These are phyloP conservation scores for Cheilinus undulatus DNA, from an alignment of 2,113 vertebrate genomes.

Conservation along the genomic window DNA sequence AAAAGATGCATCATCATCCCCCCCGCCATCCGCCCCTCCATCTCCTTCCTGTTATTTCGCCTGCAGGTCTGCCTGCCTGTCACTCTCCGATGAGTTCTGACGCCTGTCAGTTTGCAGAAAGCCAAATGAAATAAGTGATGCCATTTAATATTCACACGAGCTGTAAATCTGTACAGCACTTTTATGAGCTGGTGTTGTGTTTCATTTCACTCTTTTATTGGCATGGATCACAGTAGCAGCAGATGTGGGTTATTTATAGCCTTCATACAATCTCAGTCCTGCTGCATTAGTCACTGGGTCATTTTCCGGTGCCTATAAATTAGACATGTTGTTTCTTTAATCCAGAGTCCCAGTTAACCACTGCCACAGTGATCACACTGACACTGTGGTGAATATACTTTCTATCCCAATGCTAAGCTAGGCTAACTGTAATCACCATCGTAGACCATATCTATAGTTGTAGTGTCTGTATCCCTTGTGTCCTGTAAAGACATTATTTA, in stretches of 20 bases:
- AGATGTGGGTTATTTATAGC: constrained; percentile 48
- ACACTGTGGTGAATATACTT: not conserved
- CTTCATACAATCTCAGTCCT: constrained; percentile 16
- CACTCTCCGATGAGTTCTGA: constrained; percentile 45
- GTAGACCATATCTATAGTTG: too few species aligned
- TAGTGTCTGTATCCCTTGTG: too few species aligned
- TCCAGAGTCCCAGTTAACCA: not conserved
- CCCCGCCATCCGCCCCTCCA: not conserved
- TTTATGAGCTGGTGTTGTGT: constrained; percentile 46
- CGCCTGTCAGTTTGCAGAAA: constrained; percentile 52
- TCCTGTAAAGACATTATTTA: too few species aligned
- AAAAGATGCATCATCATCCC: constrained; percentile 46
- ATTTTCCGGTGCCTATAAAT: constrained; percentile 46
- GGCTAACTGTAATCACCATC: too few species aligned
- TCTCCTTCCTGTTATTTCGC: constrained; percentile 31
- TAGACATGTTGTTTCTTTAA: constrained; percentile 24
- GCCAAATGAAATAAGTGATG: constrained; percentile 45
- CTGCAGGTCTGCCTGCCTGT: constrained; percentile 33
- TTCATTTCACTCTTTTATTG: constrained; percentile 57
- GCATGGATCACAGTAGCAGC: constrained; percentile 44
- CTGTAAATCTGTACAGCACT: constrained; percentile 62
- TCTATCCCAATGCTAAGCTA: not conserved
- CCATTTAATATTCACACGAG: constrained; percentile 43
- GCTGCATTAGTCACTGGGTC: constrained; percentile 45
- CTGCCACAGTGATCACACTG: not conserved